Percentiles rank a stretch among this genome's conserved stretches.
Evolutionary conservation across 2,797 vertebrate species (phyloP).

Genomic region (Chelonia mydas): DNA sequence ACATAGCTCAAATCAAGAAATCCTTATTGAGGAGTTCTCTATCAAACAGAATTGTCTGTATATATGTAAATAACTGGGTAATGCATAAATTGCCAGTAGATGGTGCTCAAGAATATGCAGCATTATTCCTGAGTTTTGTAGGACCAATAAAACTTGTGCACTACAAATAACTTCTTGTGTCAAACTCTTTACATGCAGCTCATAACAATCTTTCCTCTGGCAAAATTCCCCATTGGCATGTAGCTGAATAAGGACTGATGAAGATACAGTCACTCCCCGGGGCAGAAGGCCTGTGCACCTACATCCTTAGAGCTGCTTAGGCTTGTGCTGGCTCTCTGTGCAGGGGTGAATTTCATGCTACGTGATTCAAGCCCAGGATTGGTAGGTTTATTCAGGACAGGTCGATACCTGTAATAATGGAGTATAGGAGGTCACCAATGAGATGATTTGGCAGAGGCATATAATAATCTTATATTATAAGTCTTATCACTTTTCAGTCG

Average conservation of each 20-base stretch:
- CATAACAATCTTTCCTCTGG: not conserved
- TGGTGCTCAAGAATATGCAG: not conserved
- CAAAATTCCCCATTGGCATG: not conserved
- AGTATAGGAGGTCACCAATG: not conserved
- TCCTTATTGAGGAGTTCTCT: not conserved
- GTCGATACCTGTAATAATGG: not conserved
- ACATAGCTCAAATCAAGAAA: not conserved
- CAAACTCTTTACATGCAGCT: not conserved
- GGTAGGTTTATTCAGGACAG: not conserved
- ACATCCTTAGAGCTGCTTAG: not conserved
- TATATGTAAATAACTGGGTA: not conserved
- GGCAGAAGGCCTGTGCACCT: not conserved
- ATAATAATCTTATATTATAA: accelerated
- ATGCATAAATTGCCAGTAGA: conserved; percentile 1
- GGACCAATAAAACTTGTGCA: not conserved
- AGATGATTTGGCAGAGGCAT: not conserved
- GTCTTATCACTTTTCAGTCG: not conserved
- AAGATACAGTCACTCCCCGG: too few species aligned
- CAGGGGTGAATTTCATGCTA: not conserved
- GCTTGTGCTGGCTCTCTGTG: not conserved
- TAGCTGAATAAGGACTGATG: not conserved
- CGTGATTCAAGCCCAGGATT: accelerated
- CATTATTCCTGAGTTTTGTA: accelerated
- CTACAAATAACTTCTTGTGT: not conserved
- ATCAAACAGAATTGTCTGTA: not conserved